Percentiles rank a stretch among this genome's conserved stretches.
Evolutionary conservation across 2,113 vertebrate species (phyloP).

Genomic region (Alexandromys fortis): DNA sequence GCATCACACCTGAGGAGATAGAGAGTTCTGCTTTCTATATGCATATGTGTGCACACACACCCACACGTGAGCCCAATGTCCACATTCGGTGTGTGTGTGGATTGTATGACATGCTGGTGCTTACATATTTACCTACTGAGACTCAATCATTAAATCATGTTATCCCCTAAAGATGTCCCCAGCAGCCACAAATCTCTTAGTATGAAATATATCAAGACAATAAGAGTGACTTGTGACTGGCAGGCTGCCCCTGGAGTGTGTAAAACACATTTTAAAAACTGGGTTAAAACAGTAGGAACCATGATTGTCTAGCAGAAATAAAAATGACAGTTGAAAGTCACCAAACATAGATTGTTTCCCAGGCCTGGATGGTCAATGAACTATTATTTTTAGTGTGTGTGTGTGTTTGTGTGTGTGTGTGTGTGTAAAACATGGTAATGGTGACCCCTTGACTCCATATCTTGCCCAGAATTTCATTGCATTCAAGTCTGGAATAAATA

Average conservation of each 20-base stretch:
- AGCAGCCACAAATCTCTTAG: constrained; percentile 59
- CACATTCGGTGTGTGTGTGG: background rate
- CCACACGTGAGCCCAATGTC: background rate
- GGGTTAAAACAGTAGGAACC: constrained; percentile 71
- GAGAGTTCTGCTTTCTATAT: background rate
- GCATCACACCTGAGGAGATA: background rate
- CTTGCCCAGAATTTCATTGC: background rate
- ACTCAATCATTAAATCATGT: constrained; percentile 54
- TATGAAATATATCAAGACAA: constrained; percentile 37
- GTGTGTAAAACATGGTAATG: background rate
- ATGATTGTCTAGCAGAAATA: constrained; percentile 56
- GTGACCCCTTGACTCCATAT: background rate
- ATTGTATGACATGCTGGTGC: background rate
- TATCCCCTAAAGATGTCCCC: constrained; percentile 56
- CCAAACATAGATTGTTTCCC: constrained; percentile 32
- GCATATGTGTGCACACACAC: too few species aligned
- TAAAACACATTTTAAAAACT: constrained; percentile 68
- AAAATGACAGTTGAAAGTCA: constrained; percentile 33
- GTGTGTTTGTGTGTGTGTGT: too few species aligned
- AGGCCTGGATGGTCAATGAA: background rate
- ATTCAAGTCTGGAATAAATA: background rate
- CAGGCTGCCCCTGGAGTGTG: constrained; percentile 6
- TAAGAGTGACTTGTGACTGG: constrained; percentile 51
- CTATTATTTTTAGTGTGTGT: constrained; percentile 29
- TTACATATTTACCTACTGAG: constrained; percentile 20